Evolutionary conservation across 1,140 invertebrate genomes (phyloP).

Genomic region (Calliphora vicina): DNA sequence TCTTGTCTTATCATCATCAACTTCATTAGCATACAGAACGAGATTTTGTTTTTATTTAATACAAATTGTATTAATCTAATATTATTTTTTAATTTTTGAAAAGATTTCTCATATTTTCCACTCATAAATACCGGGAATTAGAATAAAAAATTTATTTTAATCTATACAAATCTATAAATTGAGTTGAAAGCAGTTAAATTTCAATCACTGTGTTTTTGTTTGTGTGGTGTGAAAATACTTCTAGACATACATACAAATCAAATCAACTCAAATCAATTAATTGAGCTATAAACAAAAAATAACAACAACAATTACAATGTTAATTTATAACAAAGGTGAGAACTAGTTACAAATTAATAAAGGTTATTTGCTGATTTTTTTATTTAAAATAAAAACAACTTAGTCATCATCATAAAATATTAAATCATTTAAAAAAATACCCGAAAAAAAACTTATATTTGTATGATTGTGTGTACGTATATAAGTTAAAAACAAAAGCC

Average conservation of each 20-base stretch:
- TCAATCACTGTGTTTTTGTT: background rate
- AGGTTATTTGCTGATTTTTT: conserved; percentile 1
- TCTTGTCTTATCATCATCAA: background rate
- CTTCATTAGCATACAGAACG: background rate
- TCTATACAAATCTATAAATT: background rate
- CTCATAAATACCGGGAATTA: background rate
- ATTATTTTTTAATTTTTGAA: background rate
- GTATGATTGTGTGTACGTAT: too few species aligned
- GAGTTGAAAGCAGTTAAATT: background rate
- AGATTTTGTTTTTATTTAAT: background rate
- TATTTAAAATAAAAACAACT: background rate
- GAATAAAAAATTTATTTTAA: background rate
- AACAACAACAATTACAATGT: background rate
- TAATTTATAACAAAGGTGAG: conserved; percentile 13
- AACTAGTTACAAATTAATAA: background rate
- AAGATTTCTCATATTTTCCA: background rate
- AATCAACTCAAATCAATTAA: background rate
- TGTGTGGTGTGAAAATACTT: too few species aligned
- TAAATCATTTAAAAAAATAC: background rate
- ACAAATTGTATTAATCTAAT: background rate
- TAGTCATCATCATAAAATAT: background rate
- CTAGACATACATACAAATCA: background rate
- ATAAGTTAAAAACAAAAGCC: background rate
- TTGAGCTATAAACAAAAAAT: background rate
- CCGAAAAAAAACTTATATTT: background rate